Conservation (phyloP, 2,113 vertebrate genomes). For the Octodon degus region DNA sequence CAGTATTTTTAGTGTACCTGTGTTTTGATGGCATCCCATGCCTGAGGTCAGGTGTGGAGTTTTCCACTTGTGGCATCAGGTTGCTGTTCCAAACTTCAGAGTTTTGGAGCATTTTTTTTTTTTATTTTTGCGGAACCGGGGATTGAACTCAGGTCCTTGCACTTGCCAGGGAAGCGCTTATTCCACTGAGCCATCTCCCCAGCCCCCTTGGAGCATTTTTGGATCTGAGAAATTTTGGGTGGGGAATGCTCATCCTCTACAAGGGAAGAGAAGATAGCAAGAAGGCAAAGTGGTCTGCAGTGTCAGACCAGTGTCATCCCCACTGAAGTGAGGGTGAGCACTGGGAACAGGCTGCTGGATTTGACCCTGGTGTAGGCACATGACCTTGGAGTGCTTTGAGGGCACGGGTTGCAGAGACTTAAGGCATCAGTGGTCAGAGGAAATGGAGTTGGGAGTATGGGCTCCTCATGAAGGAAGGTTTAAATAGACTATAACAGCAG, state of each 20-base stretch:
- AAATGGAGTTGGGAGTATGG: neutral
- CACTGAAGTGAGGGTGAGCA: neutral
- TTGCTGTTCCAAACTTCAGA: neutral
- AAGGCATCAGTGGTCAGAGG: neutral
- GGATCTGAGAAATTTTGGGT: neutral
- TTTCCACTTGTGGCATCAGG: neutral
- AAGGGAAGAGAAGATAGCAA: neutral
- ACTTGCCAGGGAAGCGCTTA: too few relatives aligned
- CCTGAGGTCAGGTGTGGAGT: neutral
- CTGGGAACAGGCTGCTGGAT: neutral
- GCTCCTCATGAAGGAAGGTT: neutral
- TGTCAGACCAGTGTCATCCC: neutral
- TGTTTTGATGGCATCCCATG: neutral
- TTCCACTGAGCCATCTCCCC: too few relatives aligned
- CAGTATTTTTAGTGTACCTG: neutral
- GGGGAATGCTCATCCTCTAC: neutral
- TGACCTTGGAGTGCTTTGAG: neutral
- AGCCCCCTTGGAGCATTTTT: neutral
- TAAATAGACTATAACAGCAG: neutral
- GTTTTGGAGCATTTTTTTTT: neutral
- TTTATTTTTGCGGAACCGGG: too few relatives aligned
- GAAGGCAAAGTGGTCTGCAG: neutral
- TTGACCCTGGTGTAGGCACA: neutral
- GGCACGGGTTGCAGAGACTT: neutral
- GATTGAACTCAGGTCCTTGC: too few relatives aligned